A percentile compares a stretch with the other conserved stretches of the same genome.
Evolutionary conservation across 2,113 vertebrate species (phyloP).

Genomic region (human): GRCh38 chr5:167460001-167460500

Average conservation of each 20-base stretch:
- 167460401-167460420: not conserved
- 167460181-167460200: not conserved
- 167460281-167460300: not conserved
- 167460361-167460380: not conserved
- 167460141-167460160: not conserved
- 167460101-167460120: not conserved
- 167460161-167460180: not conserved
- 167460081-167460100: not conserved
- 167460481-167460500: slow-evolving; percentile 41
- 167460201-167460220: not conserved
- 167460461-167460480: slow-evolving; percentile 56
- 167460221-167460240: not conserved
- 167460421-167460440: slow-evolving; percentile 30
- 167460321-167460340: not conserved
- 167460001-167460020: not conserved
- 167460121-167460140: not conserved
- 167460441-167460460: slow-evolving; percentile 33
- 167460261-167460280: not conserved
- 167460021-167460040: not conserved
- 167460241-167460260: not conserved
- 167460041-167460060: not conserved
- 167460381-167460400: not conserved
- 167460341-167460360: not conserved
- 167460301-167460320: not conserved
- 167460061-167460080: not conserved